A percentile compares a stretch with the other conserved stretches of the same genome.
Evolutionary conservation across 2,888 invertebrate genomes (phyloP).

Genomic region (Tiliacea aurago): DNA sequence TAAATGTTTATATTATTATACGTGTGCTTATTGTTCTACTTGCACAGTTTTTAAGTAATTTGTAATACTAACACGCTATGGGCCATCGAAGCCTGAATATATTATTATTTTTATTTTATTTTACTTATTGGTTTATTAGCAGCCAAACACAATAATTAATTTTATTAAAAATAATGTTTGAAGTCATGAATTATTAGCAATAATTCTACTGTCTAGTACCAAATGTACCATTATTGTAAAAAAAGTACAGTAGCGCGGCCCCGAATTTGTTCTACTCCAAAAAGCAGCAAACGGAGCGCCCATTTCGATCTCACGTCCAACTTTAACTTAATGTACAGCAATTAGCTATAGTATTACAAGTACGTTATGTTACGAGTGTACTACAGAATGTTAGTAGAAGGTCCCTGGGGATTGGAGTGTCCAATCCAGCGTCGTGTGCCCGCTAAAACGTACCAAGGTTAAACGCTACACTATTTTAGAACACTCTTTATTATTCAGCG

Average conservation of each 20-base stretch:
- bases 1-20: too few relatives aligned
- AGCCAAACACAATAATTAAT: too few relatives aligned
- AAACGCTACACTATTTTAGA: constrained; percentile 53
- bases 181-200: not conserved
- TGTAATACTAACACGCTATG: not conserved
- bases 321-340: constrained; percentile 41
- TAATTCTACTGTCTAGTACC: too few relatives aligned
- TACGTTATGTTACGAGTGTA: constrained; percentile 29
- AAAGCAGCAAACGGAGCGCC: constrained; percentile 22
- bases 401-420: constrained; percentile 43
- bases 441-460: constrained; percentile 57
- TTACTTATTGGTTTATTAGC: too few relatives aligned
- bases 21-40: not conserved
- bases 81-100: too few relatives aligned
- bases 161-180: not conserved
- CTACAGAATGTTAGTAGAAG: constrained; percentile 21
- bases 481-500: constrained; percentile 45
- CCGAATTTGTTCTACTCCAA: constrained; percentile 1
- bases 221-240: not conserved
- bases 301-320: constrained; percentile 30
- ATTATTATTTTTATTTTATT: too few relatives aligned
- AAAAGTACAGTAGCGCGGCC: not conserved
- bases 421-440: constrained; percentile 35
- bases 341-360: constrained; percentile 42
- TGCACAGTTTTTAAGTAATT: not conserved